These are phyloP conservation scores for Ormia ochracea DNA, from an alignment of 2,888 invertebrate genomes.

Conservation along the genomic window DNA sequence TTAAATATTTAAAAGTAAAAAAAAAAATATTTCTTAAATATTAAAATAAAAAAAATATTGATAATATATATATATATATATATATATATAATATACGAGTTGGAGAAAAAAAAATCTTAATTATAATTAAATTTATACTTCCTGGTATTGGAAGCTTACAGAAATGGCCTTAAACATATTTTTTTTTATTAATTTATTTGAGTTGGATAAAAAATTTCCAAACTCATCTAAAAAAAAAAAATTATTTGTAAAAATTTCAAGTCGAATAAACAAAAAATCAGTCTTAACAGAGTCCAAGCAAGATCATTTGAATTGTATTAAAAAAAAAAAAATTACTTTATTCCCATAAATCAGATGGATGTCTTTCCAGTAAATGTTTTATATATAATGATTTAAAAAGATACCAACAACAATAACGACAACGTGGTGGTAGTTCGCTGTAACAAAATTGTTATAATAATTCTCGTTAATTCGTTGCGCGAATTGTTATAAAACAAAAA, in stretches of 20 bases:
- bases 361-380: too few species aligned
- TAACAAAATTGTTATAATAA: too few species aligned
- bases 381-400: too few species aligned
- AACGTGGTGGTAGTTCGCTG: too few species aligned
- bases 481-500: too few species aligned
- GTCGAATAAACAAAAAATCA: background rate
- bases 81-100: background rate
- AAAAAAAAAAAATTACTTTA: too few species aligned
- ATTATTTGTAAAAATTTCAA: background rate
- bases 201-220: background rate
- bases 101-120: background rate
- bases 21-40: too few species aligned
- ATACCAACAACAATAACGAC: too few species aligned
- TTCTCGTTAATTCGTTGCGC: too few species aligned
- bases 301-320: constrained; percentile 15
- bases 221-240: background rate
- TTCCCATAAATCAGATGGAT: too few species aligned
- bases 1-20: too few species aligned
- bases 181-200: background rate
- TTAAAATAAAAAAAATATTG: too few species aligned
- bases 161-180: background rate
- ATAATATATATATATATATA: background rate
- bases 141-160: background rate
- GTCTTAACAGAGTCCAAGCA: constrained; percentile 15
- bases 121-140: background rate